Percentiles rank a stretch among this genome's conserved stretches.
Conservation (phyloP, 1,140 invertebrate species). For the Lordiphosa clarofinis region DNA sequence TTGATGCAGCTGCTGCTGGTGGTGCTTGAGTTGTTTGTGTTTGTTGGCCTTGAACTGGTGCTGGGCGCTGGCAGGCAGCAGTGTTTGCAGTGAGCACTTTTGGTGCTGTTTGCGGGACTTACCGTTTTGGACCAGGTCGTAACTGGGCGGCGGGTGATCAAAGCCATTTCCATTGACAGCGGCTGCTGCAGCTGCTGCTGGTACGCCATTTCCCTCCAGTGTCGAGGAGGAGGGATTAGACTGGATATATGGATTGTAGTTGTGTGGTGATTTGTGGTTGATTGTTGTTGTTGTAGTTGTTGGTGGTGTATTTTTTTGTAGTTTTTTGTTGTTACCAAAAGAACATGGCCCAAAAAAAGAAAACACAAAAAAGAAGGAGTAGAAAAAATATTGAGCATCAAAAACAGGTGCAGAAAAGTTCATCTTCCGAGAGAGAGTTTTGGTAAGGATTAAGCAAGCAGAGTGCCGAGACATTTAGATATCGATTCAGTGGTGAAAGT, state of each 20-base stretch:
- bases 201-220: slow-evolving; percentile 56
- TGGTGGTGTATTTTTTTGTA: slow-evolving; percentile 21
- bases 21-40: slow-evolving; percentile 64
- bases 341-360: slow-evolving; percentile 60
- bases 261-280: slow-evolving; percentile 42
- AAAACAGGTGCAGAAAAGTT: slow-evolving; percentile 66
- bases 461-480: slow-evolving; percentile 74
- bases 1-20: slow-evolving; percentile 39
- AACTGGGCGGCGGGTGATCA: slow-evolving; percentile 77
- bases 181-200: slow-evolving; percentile 27
- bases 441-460: slow-evolving; percentile 55
- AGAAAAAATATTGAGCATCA: slow-evolving; percentile 56
- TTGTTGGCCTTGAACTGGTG: slow-evolving; percentile 70
- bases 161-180: slow-evolving; percentile 59
- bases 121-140: slow-evolving; percentile 79
- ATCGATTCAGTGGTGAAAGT: slow-evolving; percentile 39
- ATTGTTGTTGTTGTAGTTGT: slow-evolving; percentile 31
- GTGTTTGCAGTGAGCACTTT: slow-evolving; percentile 73
- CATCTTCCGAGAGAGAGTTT: slow-evolving; percentile 40
- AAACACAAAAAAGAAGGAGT: slow-evolving; percentile 56
- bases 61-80: slow-evolving; percentile 69
- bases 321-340: slow-evolving; percentile 51
- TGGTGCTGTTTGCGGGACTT: slow-evolving; percentile 76
- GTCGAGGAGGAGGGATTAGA: slow-evolving; percentile 78
- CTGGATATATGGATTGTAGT: slow-evolving; percentile 41